Percentiles rank a stretch among this genome's conserved stretches.
Evolutionary conservation across 2,888 invertebrate species (phyloP).

Genomic region (Hemithea aestivaria): DNA sequence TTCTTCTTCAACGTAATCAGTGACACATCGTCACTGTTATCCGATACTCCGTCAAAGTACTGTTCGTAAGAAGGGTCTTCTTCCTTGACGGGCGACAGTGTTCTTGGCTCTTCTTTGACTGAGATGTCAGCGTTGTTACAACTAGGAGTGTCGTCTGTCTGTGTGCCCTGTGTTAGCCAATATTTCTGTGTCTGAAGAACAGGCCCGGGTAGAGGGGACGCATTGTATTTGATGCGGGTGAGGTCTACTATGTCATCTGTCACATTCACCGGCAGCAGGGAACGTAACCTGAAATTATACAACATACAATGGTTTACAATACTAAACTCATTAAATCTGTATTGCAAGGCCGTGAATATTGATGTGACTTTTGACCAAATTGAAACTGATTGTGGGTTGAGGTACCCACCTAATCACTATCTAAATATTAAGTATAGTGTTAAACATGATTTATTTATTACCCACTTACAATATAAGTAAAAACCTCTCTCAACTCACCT

Average conservation of each 20-base stretch:
- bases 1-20: slow-evolving; percentile 51
- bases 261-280: slow-evolving; percentile 32
- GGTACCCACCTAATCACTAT: too few relatives aligned
- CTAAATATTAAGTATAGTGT: too few relatives aligned
- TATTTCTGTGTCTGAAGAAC: slow-evolving; percentile 30
- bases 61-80: slow-evolving; percentile 41
- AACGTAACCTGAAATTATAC: slow-evolving; percentile 44
- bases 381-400: too few relatives aligned
- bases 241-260: slow-evolving; percentile 43
- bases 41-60: slow-evolving; percentile 39
- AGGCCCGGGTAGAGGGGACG: slow-evolving; percentile 25
- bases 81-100: slow-evolving; percentile 41
- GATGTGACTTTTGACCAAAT: slow-evolving; percentile 6
- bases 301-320: neutral
- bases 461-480: too few relatives aligned
- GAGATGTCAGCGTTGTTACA: slow-evolving; percentile 15
- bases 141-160: slow-evolving; percentile 43
- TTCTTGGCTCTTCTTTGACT: slow-evolving; percentile 50
- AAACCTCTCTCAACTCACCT: slow-evolving; percentile 52
- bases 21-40: slow-evolving; percentile 57
- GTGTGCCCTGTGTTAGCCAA: slow-evolving; percentile 40
- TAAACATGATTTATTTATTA: too few relatives aligned
- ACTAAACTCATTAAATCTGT: slow-evolving; percentile 1
- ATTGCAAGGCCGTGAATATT: slow-evolving; percentile 10
- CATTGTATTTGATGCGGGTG: slow-evolving; percentile 42